Percentiles rank a stretch among this genome's conserved stretches.
These are phyloP conservation scores for Phalloptychus januarius DNA, from an alignment of 2,797 vertebrate species.

Conservation along the genomic window DNA sequence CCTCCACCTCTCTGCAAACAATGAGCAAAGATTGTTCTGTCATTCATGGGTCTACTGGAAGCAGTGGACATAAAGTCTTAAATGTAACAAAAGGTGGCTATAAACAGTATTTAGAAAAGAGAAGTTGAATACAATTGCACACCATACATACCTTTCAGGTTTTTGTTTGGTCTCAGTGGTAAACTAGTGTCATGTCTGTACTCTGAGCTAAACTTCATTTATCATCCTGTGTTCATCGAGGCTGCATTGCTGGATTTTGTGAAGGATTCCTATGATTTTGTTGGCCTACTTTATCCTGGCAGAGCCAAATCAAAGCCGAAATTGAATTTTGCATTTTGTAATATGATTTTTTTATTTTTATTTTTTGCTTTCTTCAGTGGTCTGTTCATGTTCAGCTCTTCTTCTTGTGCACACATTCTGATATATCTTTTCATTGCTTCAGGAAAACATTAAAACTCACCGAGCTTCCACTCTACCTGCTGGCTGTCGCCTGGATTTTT, in stretches of 20 bases:
- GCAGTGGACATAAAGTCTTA: too few species aligned
- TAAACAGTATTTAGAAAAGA: too few species aligned
- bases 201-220: background rate
- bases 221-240: background rate
- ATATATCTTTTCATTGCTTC: background rate
- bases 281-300: background rate
- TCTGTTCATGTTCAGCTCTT: background rate
- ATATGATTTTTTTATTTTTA: background rate
- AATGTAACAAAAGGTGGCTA: too few species aligned
- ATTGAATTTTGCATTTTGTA: background rate
- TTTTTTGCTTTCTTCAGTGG: background rate
- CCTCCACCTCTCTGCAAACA: too few species aligned
- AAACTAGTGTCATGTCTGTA: background rate
- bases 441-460: slow-evolving; percentile 3
- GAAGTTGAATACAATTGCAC: background rate
- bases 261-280: background rate
- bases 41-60: too few species aligned
- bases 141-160: background rate
- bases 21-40: too few species aligned
- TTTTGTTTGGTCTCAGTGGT: background rate
- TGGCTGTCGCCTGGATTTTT: background rate
- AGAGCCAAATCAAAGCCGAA: background rate
- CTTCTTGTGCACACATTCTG: background rate
- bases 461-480: background rate
- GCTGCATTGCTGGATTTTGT: background rate